Percentiles rank a stretch among this genome's conserved stretches.
Evolutionary conservation across 2,888 invertebrate species (phyloP).

Genomic region (Steinernema carpocapsae): DNA sequence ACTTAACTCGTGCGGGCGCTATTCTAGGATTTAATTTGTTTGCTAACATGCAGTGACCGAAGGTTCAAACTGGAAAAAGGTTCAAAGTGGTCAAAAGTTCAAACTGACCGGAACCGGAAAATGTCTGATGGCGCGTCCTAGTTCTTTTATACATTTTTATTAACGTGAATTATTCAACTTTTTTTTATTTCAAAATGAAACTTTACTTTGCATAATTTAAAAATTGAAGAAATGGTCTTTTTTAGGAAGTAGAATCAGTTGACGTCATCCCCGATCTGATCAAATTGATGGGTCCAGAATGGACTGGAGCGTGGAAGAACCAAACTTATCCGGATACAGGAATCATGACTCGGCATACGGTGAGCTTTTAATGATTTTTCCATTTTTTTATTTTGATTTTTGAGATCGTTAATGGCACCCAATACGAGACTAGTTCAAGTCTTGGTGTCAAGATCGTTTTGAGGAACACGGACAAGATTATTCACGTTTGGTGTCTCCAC

Average conservation of each 20-base stretch:
- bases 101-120: no score
- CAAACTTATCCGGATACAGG: slow-evolving; percentile 40
- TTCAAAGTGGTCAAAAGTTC: no score
- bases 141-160: no score
- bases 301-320: slow-evolving; percentile 11
- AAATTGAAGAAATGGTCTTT: no score
- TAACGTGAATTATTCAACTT: no score
- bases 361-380: neutral
- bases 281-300: neutral
- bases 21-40: no score
- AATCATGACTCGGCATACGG: slow-evolving; percentile 43
- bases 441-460: neutral
- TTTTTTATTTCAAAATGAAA: no score
- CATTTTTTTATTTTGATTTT: neutral
- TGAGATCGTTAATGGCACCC: neutral
- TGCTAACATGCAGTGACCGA: no score
- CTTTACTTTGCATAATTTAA: no score
- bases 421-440: neutral
- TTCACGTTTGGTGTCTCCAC: slow-evolving; percentile 38
- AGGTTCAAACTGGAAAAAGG: no score
- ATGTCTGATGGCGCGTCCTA: no score
- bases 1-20: no score
- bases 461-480: neutral
- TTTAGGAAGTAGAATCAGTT: slow-evolving; percentile 39
- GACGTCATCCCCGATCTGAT: neutral